Base-by-base conservation (phyloP, 2,888 invertebrate species). In the Coenonympha glycerion region DNA sequence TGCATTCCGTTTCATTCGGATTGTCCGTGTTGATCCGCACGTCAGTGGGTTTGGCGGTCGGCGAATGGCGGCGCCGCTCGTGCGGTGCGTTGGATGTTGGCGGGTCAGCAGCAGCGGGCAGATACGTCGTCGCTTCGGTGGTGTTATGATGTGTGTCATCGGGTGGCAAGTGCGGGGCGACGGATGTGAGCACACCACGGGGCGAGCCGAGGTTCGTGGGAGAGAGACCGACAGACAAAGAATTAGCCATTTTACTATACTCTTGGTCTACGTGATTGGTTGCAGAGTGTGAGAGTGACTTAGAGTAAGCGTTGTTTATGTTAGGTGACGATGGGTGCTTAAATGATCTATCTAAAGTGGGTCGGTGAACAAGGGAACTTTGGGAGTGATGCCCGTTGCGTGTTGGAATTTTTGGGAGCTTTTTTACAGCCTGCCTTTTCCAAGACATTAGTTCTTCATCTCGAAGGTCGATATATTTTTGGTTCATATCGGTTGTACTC, bases 201-300 rank as follows among this genome's bases (percentile, higher is more conserved):
- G 75, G 73, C 76, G 85, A 81, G 80, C 76, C 84, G 73, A 73
- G 76, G 69, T 76, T 79, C 68, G 89, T 76, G 81, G 90, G 88
- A 89, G 89, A 90, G 67, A 88, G 76, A 85, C 83, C 83, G 82
- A 80, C 69, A 83, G 73, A 84, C 87, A 88, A 65, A 87, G 83
- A 88, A 86, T 90, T 90, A 90, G 89, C 87, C 76, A 87, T 79
- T 78, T 74, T 79, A 83, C 84, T 84, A 66, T 74, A 71, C 64
- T 81, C 74, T 66, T 68, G 66, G 66, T 78, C 75, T 77, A 83
- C 70, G 71, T 76, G 77, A 63, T 76, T 48, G 36, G 39, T 50
- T 39, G 37, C 36, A 42, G 45, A 41, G 19, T 39, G 26, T 36
- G 41, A 33, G 41, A 34, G 22, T 49, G 47, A 39, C 21, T 49